These are phyloP conservation scores for Acanthosepion lycidas DNA, from an alignment of 2,888 invertebrate genomes.

Conservation along the genomic window DNA sequence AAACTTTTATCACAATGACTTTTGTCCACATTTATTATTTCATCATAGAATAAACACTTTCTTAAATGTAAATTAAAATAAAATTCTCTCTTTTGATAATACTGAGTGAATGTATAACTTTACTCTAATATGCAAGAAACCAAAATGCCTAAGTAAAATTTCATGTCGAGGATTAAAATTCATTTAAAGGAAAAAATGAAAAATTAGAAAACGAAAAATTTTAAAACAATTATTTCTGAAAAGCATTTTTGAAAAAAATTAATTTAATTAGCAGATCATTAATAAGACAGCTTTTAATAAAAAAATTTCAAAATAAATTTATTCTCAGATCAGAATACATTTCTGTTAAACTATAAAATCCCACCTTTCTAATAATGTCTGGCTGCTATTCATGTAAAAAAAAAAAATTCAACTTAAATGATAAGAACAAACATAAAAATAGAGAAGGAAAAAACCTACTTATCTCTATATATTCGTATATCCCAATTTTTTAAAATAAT, in stretches of 20 bases:
- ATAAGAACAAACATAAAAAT: not conserved
- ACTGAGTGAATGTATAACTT: not conserved
- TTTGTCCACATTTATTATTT: not conserved
- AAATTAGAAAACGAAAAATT: not conserved
- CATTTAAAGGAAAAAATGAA: not conserved
- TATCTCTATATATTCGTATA: not conserved
- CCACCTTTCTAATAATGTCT: not conserved
- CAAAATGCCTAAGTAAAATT: not conserved
- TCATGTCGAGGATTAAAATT: not conserved
- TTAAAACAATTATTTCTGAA: not conserved
- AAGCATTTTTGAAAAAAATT: not conserved
- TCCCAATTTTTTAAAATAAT: not conserved
- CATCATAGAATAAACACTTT: not conserved
- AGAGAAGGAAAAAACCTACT: not conserved
- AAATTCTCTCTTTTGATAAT: not conserved
- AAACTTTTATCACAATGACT: too few species aligned
- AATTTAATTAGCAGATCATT: constrained; percentile 20
- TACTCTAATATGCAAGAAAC: not conserved
- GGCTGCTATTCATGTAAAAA: not conserved
- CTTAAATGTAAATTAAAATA: not conserved
- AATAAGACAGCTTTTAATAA: not conserved
- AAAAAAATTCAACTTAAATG: constrained; percentile 15
- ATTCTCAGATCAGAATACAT: not conserved
- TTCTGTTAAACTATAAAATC: not conserved
- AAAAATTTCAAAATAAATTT: not conserved